phyloP scores from a whole-genome alignment of 2,888 invertebrate species.

The Conchocele bisecta region DNA sequence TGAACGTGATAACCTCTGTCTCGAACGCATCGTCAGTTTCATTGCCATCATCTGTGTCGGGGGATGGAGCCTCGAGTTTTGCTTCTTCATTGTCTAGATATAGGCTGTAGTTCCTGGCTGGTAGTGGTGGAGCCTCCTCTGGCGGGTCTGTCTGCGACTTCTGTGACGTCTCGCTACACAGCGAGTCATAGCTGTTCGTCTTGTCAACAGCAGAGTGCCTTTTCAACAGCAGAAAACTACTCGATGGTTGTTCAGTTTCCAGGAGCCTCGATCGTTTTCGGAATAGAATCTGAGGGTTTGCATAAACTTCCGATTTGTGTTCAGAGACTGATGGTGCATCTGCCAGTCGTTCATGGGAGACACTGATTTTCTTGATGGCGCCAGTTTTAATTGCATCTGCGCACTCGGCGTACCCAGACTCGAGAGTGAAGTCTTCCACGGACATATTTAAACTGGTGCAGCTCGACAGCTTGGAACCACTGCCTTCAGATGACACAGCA shows the following conservation, averaged over 20 bases:
- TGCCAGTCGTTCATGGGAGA: slow-evolving; percentile 46
- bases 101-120: slow-evolving; percentile 64
- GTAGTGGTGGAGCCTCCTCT: slow-evolving; percentile 61
- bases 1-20: too few species aligned
- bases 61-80: too few species aligned
- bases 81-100: slow-evolving; percentile 56
- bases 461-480: slow-evolving; percentile 56
- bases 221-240: slow-evolving; percentile 14
- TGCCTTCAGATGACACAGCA: slow-evolving; percentile 43
- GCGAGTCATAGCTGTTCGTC: slow-evolving; percentile 20
- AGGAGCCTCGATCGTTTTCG: slow-evolving; percentile 61
- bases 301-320: slow-evolving; percentile 63
- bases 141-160: not conserved
- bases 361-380: slow-evolving; percentile 51
- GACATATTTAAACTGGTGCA: slow-evolving; percentile 51
- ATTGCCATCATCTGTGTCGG: too few species aligned
- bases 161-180: slow-evolving; percentile 11
- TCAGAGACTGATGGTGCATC: slow-evolving; percentile 26
- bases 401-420: slow-evolving; percentile 58
- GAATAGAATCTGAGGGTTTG: slow-evolving; percentile 69
- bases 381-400: slow-evolving; percentile 56
- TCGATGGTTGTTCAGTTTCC: slow-evolving; percentile 19
- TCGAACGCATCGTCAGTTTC: too few species aligned
- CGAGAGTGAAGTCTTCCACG: slow-evolving; percentile 44
- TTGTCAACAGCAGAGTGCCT: slow-evolving; percentile 9